A percentile compares a stretch with the other conserved stretches of the same genome.
Evolutionary conservation across 2,113 vertebrate species (phyloP).

Genomic region (Hipposideros armiger): DNA sequence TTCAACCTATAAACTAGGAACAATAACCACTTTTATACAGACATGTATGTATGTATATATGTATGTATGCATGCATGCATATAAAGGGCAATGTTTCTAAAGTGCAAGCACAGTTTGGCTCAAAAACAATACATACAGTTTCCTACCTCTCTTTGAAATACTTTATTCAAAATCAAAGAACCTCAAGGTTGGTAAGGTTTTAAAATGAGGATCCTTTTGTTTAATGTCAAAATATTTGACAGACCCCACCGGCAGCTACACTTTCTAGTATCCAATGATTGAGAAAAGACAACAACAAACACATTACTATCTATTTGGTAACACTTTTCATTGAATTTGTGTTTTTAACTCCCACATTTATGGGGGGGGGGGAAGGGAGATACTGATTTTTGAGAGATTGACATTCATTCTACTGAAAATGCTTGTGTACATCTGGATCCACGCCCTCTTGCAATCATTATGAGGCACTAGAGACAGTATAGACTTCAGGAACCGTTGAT

Average conservation of each 20-base stretch:
- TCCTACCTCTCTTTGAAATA: neutral
- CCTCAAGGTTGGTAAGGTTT: neutral
- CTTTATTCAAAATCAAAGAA: neutral
- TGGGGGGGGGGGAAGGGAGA: neutral
- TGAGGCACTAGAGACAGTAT: neutral
- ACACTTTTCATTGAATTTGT: neutral
- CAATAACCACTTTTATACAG: neutral
- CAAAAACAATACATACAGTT: neutral
- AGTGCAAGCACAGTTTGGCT: neutral
- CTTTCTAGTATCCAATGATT: neutral
- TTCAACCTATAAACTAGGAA: neutral
- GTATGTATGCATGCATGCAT: neutral
- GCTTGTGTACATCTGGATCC: neutral
- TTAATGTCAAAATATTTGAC: conserved; percentile 14
- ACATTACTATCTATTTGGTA: neutral
- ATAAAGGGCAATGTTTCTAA: neutral
- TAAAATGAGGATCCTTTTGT: neutral
- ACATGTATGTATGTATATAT: neutral
- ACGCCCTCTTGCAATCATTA: neutral
- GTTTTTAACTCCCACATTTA: neutral
- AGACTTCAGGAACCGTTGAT: neutral
- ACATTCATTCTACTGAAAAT: conserved; percentile 38
- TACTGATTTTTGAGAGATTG: neutral
- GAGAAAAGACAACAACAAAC: conserved; percentile 9
- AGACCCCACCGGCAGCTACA: neutral